Percentiles rank a stretch among this genome's conserved stretches.
These are phyloP conservation scores for Carabus problematicus DNA, from an alignment of 2,888 invertebrate genomes.

Conservation along the genomic window DNA sequence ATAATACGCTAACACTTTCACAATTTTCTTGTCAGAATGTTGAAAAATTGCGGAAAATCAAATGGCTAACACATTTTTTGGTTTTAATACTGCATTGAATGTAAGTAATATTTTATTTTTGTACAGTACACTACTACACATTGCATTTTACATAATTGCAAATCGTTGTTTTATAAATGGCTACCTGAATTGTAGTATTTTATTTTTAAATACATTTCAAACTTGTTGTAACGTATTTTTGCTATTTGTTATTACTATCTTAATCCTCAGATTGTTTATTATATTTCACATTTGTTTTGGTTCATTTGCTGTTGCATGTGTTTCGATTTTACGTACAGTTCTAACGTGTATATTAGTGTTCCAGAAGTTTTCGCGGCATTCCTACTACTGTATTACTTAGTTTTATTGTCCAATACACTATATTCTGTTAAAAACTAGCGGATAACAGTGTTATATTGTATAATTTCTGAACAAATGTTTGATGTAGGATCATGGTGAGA, in stretches of 20 bases:
- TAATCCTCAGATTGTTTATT: slow-evolving; percentile 11
- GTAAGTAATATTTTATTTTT: slow-evolving; percentile 64
- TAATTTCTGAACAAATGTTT: slow-evolving; percentile 34
- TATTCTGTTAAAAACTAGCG: neutral
- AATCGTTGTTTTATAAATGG: slow-evolving; percentile 15
- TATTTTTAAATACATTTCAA: slow-evolving; percentile 16
- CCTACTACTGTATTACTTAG: neutral
- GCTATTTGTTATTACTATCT: neutral
- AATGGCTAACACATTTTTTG: slow-evolving; percentile 91
- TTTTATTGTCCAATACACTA: neutral
- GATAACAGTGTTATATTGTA: neutral
- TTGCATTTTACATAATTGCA: slow-evolving; percentile 18
- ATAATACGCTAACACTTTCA: slow-evolving; percentile 24
- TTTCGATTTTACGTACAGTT: neutral
- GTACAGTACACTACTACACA: slow-evolving; percentile 4
- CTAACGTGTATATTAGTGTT: neutral
- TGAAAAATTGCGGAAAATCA: slow-evolving; percentile 53
- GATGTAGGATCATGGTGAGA: slow-evolving; percentile 53
- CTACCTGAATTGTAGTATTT: slow-evolving; percentile 18
- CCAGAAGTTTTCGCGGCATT: neutral
- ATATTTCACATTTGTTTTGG: neutral
- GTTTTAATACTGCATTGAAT: slow-evolving; percentile 79
- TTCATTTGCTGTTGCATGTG: neutral
- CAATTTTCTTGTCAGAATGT: slow-evolving; percentile 50
- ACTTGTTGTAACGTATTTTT: neutral